Base-by-base conservation (phyloP, 2,888 invertebrate genomes). In the Bombylius major region DNA sequence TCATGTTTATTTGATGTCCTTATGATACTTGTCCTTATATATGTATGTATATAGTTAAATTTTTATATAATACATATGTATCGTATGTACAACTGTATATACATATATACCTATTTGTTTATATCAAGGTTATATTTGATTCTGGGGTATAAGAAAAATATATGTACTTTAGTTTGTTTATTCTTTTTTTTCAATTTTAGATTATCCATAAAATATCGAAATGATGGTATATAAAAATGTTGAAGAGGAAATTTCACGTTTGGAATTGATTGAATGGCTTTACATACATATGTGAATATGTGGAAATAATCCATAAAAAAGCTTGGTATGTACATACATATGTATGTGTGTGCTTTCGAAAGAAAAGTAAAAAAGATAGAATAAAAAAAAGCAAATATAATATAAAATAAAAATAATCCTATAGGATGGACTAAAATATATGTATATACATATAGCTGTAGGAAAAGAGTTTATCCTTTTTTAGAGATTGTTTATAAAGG, bases 241-340 rank as follows among this genome's bases (percentile, higher is more conserved):
- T 42, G 11, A 5, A 11, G 39, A 11, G 11, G 11, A 42, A 42
- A 11, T 42, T 42, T 11, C 7, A 42, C 39, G 11, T 42, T 11
- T 42, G 39, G 36, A 55, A 55, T 55, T 55, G 55, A 55, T 55
- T 55, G 55, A 55, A 55, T 46, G 50, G 46, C 55, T 50, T 39
- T 47, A 36, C 50, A 55, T 46, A n/a, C n/a, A n/a, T n/a, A n/a
- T n/a, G n/a, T n/a, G n/a, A n/a, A n/a, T n/a, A 8, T 7, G 34
- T 7, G 8, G 5, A 36, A 7, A 36, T 36, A 36, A 36, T 36
- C 34, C 8, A 36, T n/a, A 36, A 36, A 23, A 23, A 23, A 36
- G 34, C 39, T 42, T 11, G 4, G 39, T 42, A 11, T 11, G 9
- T 4, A 42, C 11, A 42, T 42, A 8, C 5, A 1, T 11, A 11